These are phyloP conservation scores for Dipodomys merriami DNA, from an alignment of 2,113 vertebrate species.

Conservation along the genomic window DNA sequence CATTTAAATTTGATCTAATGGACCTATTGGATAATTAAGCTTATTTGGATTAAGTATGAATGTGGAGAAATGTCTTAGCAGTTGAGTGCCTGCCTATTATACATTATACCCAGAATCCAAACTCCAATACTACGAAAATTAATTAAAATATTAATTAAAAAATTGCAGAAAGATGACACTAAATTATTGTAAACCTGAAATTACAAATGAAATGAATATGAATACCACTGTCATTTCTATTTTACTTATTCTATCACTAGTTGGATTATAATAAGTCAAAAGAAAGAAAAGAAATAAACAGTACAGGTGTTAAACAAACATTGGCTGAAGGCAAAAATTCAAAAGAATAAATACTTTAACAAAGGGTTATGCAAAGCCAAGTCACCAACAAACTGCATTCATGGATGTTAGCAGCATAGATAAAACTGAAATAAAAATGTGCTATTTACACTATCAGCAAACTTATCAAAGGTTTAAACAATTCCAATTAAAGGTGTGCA, in stretches of 20 bases:
- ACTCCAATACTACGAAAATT: too few species aligned
- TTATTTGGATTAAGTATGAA: background rate
- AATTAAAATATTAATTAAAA: background rate
- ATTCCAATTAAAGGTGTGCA: background rate
- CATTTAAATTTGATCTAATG: background rate
- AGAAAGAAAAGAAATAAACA: background rate
- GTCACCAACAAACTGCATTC: background rate
- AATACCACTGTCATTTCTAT: background rate
- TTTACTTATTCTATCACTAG: background rate
- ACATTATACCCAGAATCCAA: too few species aligned
- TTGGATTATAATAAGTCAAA: background rate
- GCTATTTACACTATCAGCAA: background rate
- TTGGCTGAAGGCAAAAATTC: conserved; percentile 15
- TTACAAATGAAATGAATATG: background rate
- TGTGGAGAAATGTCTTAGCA: too few species aligned
- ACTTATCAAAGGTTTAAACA: background rate
- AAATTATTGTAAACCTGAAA: background rate
- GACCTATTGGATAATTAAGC: background rate
- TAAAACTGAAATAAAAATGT: background rate
- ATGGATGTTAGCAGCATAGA: background rate
- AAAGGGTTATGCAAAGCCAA: background rate
- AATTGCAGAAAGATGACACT: background rate
- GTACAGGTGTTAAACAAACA: background rate
- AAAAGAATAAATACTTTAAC: background rate
- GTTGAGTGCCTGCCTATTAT: too few species aligned